phyloP scores from a whole-genome alignment of 2,888 invertebrate species.

The Acanthococcus lagerstroemiae region DNA sequence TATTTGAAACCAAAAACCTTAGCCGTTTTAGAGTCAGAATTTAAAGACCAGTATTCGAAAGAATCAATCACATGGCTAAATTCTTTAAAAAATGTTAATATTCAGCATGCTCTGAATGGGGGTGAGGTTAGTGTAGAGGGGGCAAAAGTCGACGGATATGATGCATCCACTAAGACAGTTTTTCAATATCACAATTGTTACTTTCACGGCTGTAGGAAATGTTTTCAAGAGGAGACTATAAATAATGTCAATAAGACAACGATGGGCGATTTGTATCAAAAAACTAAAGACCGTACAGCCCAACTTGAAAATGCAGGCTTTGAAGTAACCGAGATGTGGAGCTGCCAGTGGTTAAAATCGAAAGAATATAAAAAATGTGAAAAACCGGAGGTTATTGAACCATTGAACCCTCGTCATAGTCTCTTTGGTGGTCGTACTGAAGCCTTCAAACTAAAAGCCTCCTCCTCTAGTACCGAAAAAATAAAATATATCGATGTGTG shows the following conservation, averaged over 20 bases:
- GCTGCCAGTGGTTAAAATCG: no score
- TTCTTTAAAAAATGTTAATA: not conserved
- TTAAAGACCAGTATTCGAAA: not conserved
- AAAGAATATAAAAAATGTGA: no score
- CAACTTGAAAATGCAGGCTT: no score
- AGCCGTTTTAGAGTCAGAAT: no score
- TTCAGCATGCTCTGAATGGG: not conserved
- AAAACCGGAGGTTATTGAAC: no score
- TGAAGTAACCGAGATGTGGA: no score
- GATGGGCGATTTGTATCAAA: not conserved
- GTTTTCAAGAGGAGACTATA: not conserved
- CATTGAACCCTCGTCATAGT: no score
- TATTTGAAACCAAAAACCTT: slow-evolving; percentile 4
- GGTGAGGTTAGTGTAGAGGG: not conserved
- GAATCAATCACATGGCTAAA: not conserved
- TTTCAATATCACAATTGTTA: not conserved
- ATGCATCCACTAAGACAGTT: not conserved
- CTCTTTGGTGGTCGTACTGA: no score
- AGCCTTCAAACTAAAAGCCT: no score
- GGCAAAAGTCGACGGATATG: not conserved
- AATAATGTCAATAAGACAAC: not conserved
- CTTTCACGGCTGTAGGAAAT: not conserved
- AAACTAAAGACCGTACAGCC: no score
- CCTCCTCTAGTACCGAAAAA: no score
- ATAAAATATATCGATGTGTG: no score